Evolutionary conservation across 2,888 invertebrate species (phyloP), one percentile per base, ranked within the genome.

Genomic region (Deroplatys truncata): DNA sequence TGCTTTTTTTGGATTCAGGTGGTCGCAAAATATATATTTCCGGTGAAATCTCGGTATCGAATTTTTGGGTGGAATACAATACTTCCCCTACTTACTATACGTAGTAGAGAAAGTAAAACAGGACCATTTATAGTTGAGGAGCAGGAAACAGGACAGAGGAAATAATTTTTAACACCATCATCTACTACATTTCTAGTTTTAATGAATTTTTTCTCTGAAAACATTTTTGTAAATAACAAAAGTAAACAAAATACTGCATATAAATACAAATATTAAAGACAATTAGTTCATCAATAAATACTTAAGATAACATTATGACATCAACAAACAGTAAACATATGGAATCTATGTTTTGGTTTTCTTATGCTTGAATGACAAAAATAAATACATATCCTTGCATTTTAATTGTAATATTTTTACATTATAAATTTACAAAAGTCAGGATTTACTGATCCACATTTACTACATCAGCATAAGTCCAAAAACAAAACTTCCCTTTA

Each of bases 231-330:
- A 72, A 72, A 72, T 87, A 87, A 87, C 87, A 87, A 87, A 87
- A 28, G 82, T 82, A 87, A 87, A 82, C 82, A 87, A 87, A 87
- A 87, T 87, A 87, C 87, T 87, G 87, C 82, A 87, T 87, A 82
- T 87, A 56, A 87, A 87, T 87, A 87, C 87, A 56, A 56, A 72
- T 72, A 72, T 72, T 72, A 3, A 16, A 72, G 56, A 72, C 56
- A 72, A n/a, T 72, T 20, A 72, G 25, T 72, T 72, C 56, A 72
- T 72, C 56, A 72, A 72, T 72, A 72, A 72, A 72, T 72, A 72
- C 56, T 72, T 72, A 72, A 43, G 43, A 43, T 43, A 43, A 43
- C 43, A 7, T 43, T 43, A 72, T 15, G 56, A 72, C 56, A 72
- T 72, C 56, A 72, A 72, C 25, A 72, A 72, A 20, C 16, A 72